These are phyloP conservation scores for Cygnus atratus DNA, from an alignment of 2,113 vertebrate genomes.

Conservation along the genomic window DNA sequence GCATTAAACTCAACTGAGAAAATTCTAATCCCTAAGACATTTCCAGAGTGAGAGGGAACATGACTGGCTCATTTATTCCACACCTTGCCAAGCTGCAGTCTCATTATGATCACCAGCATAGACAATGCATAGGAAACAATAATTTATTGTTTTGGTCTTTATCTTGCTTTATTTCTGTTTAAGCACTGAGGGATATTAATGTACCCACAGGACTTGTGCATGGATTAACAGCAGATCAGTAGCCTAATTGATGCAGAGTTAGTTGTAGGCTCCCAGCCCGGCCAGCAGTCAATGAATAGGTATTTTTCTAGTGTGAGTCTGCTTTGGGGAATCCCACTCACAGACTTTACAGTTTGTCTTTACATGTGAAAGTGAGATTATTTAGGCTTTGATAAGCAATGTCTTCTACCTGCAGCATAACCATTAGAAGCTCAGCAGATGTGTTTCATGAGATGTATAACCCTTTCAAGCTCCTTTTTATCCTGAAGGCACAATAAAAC, in stretches of 20 bases:
- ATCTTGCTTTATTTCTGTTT: conserved; percentile 5
- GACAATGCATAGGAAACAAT: neutral
- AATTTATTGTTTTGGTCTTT: neutral
- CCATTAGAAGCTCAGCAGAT: conserved; percentile 19
- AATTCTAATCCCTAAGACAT: neutral
- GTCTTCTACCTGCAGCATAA: conserved; percentile 19
- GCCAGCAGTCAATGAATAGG: neutral
- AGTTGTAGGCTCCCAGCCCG: neutral
- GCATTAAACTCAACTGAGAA: neutral
- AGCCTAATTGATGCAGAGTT: neutral
- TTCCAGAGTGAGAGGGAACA: neutral
- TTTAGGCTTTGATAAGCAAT: conserved; percentile 44
- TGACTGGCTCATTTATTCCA: neutral
- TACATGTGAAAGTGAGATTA: neutral
- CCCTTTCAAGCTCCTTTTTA: conserved; percentile 27
- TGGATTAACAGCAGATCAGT: neutral
- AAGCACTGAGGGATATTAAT: neutral
- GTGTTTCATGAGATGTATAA: conserved; percentile 27
- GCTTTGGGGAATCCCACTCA: conserved; percentile 30
- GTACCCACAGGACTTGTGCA: neutral
- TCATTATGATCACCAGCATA: neutral
- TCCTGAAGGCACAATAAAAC: conserved; percentile 35
- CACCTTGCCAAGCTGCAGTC: neutral
- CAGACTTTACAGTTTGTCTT: conserved; percentile 15
- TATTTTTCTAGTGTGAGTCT: conserved; percentile 5